Conservation (phyloP, 92 coral and sea anemone genomes). For the Desmophyllum pertusum region DNA sequence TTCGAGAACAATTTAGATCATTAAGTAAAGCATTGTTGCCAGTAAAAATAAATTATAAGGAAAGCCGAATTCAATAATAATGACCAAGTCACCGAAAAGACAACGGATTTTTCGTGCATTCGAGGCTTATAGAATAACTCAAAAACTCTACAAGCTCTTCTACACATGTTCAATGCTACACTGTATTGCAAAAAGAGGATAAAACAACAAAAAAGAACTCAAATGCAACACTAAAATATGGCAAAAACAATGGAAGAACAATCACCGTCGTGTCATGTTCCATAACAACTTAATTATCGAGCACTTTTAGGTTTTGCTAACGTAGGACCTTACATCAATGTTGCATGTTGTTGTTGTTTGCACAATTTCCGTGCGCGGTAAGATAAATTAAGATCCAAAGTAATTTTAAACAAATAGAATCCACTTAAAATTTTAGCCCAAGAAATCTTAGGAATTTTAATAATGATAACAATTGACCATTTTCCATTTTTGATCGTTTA, state of each 20-base stretch:
- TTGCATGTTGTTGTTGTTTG: not conserved
- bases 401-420: slow-evolving; percentile 15
- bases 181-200: not conserved
- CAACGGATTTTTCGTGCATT: not conserved
- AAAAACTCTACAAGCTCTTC: no score
- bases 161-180: not conserved
- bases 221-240: not conserved
- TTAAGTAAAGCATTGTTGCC: not conserved
- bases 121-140: not conserved
- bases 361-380: not conserved
- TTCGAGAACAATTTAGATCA: not conserved
- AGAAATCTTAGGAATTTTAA: slow-evolving; percentile 22
- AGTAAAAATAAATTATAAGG: not conserved
- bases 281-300: not conserved
- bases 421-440: not conserved
- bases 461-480: slow-evolving; percentile 1
- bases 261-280: not conserved
- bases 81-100: not conserved
- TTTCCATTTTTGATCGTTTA: not conserved
- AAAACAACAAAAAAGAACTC: no score
- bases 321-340: not conserved
- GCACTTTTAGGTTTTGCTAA: not conserved
- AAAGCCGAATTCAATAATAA: not conserved
- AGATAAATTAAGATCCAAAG: slow-evolving; percentile 1
- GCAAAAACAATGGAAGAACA: not conserved